Percentiles rank a stretch among this genome's conserved stretches.
Conservation (phyloP, 2,888 invertebrate genomes). For the Aphrophora alni region DNA sequence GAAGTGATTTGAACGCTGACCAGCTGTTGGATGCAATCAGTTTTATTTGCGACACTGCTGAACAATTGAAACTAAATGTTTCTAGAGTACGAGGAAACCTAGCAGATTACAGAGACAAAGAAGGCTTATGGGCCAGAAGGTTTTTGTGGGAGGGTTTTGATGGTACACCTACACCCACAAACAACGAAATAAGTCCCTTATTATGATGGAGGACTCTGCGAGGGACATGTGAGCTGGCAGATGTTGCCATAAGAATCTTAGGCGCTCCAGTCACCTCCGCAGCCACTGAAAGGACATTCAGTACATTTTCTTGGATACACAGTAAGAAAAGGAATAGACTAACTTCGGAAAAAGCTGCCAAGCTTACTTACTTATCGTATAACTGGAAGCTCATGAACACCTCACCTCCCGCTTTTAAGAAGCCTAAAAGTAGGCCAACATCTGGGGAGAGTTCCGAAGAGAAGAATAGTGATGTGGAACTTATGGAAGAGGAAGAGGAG, state of each 20-base stretch:
- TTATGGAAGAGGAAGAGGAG: background rate
- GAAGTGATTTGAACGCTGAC: conserved; percentile 36
- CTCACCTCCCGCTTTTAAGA: background rate
- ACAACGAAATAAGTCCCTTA: conserved; percentile 4
- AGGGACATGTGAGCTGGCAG: conserved; percentile 28
- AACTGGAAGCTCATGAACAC: conserved; percentile 30
- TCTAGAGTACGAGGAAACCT: conserved; percentile 12
- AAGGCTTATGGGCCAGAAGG: conserved; percentile 38
- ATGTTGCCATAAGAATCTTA: conserved; percentile 24
- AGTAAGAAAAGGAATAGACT: conserved; percentile 49
- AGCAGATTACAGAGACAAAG: conserved; percentile 36
- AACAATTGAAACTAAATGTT: background rate
- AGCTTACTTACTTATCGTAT: conserved; percentile 28
- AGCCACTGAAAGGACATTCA: conserved; percentile 51
- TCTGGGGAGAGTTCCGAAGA: background rate
- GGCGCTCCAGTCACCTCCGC: conserved; percentile 31
- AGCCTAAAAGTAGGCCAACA: background rate
- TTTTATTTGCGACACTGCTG: conserved; percentile 37
- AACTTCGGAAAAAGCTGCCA: conserved; percentile 47
- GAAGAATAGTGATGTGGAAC: background rate
- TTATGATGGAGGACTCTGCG: conserved; percentile 18
- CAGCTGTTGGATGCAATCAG: conserved; percentile 41
- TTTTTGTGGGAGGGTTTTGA: conserved; percentile 22
- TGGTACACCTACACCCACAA: background rate
- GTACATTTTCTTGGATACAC: conserved; percentile 50